Percentiles rank a stretch among this genome's conserved stretches.
These are phyloP conservation scores for Anthrax anthrax DNA, from an alignment of 2,888 invertebrate species.

Conservation along the genomic window DNA sequence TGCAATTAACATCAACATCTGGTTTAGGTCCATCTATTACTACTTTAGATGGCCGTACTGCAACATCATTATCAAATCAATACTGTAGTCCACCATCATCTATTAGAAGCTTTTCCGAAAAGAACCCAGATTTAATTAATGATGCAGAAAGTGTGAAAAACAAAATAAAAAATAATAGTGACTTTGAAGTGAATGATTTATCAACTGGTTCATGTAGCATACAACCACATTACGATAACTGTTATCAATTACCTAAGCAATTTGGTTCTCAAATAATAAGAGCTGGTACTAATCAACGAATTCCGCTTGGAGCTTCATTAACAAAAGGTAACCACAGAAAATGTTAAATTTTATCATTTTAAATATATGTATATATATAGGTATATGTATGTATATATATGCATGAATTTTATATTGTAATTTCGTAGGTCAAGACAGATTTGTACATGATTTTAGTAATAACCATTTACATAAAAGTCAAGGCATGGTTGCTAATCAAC, in stretches of 20 bases:
- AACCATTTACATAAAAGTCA: conserved; percentile 26
- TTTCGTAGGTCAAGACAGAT: conserved; percentile 51
- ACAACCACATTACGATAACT: conserved; percentile 24
- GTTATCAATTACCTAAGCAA: conserved; percentile 35
- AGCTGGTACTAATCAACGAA: conserved; percentile 32
- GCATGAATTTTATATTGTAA: neutral
- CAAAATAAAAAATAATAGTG: conserved; percentile 30
- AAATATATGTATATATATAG: too few species aligned
- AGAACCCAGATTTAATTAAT: conserved; percentile 67
- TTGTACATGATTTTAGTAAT: conserved; percentile 39
- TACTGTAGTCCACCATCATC: conserved; percentile 42
- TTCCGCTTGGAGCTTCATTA: conserved; percentile 37
- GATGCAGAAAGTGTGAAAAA: conserved; percentile 52
- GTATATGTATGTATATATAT: neutral
- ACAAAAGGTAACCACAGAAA: conserved; percentile 35
- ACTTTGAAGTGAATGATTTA: conserved; percentile 31
- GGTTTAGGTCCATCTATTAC: conserved; percentile 9
- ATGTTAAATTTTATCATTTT: conserved; percentile 37
- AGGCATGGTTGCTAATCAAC: conserved; percentile 19
- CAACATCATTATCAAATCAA: conserved; percentile 34
- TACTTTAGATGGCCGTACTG: conserved; percentile 29
- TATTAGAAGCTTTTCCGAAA: conserved; percentile 44
- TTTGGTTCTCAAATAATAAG: conserved; percentile 39
- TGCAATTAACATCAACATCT: conserved; percentile 15
- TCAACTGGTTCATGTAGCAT: conserved; percentile 20